Percentiles rank a stretch among this genome's conserved stretches.
Conservation (phyloP, 2,888 invertebrate genomes). For the Calameuta idolon region DNA sequence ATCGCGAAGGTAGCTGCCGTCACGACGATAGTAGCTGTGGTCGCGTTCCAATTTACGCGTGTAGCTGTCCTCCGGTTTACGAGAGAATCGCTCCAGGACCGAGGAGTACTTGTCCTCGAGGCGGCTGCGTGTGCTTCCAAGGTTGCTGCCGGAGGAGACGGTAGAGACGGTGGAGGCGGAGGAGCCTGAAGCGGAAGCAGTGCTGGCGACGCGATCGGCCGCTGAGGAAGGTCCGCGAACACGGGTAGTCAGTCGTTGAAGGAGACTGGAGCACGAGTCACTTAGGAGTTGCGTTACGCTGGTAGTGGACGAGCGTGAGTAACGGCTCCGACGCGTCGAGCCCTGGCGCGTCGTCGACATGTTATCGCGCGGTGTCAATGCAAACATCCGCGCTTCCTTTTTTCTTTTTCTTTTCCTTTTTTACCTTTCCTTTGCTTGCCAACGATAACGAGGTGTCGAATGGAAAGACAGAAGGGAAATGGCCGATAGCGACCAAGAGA, state of each 20-base stretch:
- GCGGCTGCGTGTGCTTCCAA: conserved; percentile 75
- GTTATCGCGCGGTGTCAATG: conserved; percentile 58
- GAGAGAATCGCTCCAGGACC: conserved; percentile 78
- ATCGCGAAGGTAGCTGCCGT: conserved; percentile 55
- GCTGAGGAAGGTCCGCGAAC: conserved; percentile 80
- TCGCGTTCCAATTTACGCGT: conserved; percentile 38
- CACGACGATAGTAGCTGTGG: conserved; percentile 43
- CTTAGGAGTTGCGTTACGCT: conserved; percentile 88
- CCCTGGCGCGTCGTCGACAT: conserved; percentile 63
- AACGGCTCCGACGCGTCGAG: conserved; percentile 76
- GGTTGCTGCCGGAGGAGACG: conserved; percentile 52
- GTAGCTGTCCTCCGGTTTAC: conserved; percentile 64
- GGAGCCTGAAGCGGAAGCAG: conserved; percentile 13
- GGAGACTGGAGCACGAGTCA: conserved; percentile 87
- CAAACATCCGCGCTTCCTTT: not conserved
- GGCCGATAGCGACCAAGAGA: too few relatives aligned
- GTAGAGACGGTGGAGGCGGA: conserved; percentile 24
- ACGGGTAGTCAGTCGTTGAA: conserved; percentile 82
- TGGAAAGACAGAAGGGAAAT: too few relatives aligned
- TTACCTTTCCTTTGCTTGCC: too few relatives aligned
- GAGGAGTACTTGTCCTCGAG: conserved; percentile 85
- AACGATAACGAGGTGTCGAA: not conserved
- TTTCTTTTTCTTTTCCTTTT: not conserved
- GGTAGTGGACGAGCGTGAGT: conserved; percentile 82
- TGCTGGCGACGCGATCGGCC: conserved; percentile 41